Conservation (phyloP, 1,140 invertebrate species). For the Yoshiicerus persimilis region DNA sequence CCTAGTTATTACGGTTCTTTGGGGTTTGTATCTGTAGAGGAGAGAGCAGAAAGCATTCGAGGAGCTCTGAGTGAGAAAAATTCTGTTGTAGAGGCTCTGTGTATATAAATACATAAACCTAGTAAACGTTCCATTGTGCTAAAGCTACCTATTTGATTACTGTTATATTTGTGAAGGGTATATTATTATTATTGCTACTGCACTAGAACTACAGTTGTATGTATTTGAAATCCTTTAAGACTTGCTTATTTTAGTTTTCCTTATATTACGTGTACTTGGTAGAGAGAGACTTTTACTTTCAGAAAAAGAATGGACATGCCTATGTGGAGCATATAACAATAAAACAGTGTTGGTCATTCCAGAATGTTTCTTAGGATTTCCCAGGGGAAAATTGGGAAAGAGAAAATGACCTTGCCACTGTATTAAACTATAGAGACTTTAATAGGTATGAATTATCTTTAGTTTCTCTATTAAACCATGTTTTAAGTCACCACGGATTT, state of each 20-base stretch:
- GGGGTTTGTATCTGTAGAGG: not conserved
- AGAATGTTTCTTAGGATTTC: not conserved
- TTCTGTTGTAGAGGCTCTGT: too few species aligned
- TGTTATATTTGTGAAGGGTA: not conserved
- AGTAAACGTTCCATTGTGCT: not conserved
- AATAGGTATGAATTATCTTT: not conserved
- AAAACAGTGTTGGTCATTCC: not conserved
- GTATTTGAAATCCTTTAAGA: not conserved
- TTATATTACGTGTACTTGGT: not conserved
- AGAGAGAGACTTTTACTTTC: not conserved
- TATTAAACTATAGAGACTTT: not conserved
- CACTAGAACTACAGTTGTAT: too few species aligned
- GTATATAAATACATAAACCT: not conserved
- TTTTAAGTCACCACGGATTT: not conserved
- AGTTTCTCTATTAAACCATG: not conserved
- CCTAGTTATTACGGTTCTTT: not conserved
- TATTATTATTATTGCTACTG: not conserved
- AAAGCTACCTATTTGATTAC: not conserved
- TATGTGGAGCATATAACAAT: too few species aligned
- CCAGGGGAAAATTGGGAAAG: not conserved
- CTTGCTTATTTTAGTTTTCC: not conserved
- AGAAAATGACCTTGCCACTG: not conserved
- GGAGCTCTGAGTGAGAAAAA: too few species aligned
- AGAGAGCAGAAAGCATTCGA: too few species aligned
- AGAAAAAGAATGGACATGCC: not conserved